phyloP scores from a whole-genome alignment of 2,888 invertebrate genomes.

The Platerodrilus igneus region DNA sequence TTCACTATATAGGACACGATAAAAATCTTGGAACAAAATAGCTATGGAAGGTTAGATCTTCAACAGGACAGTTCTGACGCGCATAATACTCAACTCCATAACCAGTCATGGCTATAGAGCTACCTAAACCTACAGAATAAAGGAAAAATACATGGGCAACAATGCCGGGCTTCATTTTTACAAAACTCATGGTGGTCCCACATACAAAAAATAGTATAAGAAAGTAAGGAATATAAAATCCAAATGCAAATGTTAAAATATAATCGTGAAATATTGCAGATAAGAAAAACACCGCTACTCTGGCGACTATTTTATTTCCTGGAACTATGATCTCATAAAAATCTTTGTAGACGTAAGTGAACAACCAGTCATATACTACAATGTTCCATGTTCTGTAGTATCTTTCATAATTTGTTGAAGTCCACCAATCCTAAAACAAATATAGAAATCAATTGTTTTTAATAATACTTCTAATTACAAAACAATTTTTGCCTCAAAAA shows the following conservation, averaged over 20 bases:
- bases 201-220: constrained; percentile 70
- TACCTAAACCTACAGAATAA: constrained; percentile 74
- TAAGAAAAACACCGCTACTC: constrained; percentile 65
- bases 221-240: constrained; percentile 85
- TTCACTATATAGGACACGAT: too few species aligned
- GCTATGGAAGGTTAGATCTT: constrained; percentile 45
- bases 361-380: constrained; percentile 91
- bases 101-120: constrained; percentile 66
- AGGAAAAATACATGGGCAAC: constrained; percentile 80
- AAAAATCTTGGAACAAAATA: constrained; percentile 53
- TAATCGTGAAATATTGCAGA: constrained; percentile 89
- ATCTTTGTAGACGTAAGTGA: constrained; percentile 83
- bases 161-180: constrained; percentile 49
- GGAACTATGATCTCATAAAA: constrained; percentile 47
- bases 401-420: constrained; percentile 69
- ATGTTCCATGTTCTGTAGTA: constrained; percentile 94
- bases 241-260: constrained; percentile 70
- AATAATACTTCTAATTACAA: too few species aligned
- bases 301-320: constrained; percentile 51
- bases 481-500: too few species aligned
- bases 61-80: constrained; percentile 64
- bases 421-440: constrained; percentile 85
- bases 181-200: constrained; percentile 57
- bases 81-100: constrained; percentile 88
- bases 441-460: too few species aligned